phyloP scores from a whole-genome alignment of 2,888 invertebrate genomes.

The Sphaeridia pumilis region DNA sequence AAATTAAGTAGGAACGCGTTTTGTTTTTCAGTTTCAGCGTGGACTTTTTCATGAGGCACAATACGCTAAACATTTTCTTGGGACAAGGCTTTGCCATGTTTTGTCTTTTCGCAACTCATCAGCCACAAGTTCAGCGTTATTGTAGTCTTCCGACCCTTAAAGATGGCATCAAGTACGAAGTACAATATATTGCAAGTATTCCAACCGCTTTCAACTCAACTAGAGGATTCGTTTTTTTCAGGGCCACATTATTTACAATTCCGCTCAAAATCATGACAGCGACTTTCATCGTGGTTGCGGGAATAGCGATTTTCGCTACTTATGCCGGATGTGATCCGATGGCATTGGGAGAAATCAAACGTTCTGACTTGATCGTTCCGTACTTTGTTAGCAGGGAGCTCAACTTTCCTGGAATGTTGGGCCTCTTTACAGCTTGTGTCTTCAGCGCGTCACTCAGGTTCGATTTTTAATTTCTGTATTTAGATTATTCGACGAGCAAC shows the following conservation, averaged over 20 bases:
- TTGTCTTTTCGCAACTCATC: conserved; percentile 27
- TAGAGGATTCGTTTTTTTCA: conserved; percentile 23
- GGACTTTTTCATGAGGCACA: conserved; percentile 35
- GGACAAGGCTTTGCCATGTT: conserved; percentile 28
- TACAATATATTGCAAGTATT: too few species aligned
- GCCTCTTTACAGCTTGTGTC: conserved; percentile 23
- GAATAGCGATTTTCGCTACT: conserved; percentile 19
- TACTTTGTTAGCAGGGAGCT: conserved; percentile 26
- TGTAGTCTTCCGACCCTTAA: conserved; percentile 27
- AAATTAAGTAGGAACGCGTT: too few species aligned
- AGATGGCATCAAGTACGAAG: neutral
- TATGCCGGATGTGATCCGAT: conserved; percentile 31
- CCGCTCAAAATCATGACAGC: conserved; percentile 2
- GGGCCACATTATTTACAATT: conserved; percentile 26
- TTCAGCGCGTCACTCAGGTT: conserved; percentile 33
- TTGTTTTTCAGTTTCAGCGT: conserved; percentile 24
- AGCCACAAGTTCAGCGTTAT: conserved; percentile 33
- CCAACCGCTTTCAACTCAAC: conserved; percentile 11
- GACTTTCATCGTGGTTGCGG: conserved; percentile 2
- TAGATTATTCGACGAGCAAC: neutral
- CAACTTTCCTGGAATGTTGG: conserved; percentile 2
- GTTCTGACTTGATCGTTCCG: conserved; percentile 27
- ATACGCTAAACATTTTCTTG: conserved; percentile 28
- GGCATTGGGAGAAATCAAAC: conserved; percentile 20
- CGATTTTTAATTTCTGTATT: neutral